Evolutionary conservation across 2,113 vertebrate species (phyloP).

Genomic region (Pseudorectes ferrugineus): DNA sequence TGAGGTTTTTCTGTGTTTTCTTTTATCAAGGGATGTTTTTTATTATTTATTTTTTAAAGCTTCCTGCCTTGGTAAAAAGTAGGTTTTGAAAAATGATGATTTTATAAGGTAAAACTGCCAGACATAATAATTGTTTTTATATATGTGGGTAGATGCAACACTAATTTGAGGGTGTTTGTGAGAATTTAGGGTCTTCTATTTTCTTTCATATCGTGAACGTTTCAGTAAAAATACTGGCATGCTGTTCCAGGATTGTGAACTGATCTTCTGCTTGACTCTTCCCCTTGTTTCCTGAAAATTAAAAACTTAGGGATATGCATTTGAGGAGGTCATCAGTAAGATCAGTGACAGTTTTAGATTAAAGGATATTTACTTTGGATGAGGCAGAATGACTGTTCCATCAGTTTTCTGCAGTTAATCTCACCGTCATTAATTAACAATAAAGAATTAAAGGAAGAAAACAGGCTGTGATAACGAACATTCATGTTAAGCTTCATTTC

Average conservation of each 20-base stretch:
- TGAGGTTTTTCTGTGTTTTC: neutral
- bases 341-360: neutral
- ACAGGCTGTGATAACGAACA: neutral
- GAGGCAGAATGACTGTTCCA: neutral
- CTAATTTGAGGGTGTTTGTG: neutral
- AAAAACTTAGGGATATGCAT: neutral
- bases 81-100: neutral
- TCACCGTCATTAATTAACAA: neutral
- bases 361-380: slow-evolving; percentile 17
- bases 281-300: neutral
- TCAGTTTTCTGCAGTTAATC: slow-evolving; percentile 18
- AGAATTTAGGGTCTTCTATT: neutral
- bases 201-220: neutral
- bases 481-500: neutral
- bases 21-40: neutral
- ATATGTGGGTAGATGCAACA: neutral
- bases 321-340: neutral
- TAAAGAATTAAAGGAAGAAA: slow-evolving; percentile 23
- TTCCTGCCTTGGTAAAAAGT: neutral
- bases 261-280: slow-evolving; percentile 7
- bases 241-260: neutral
- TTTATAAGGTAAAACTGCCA: neutral
- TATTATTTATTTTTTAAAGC: neutral
- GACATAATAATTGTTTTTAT: neutral
- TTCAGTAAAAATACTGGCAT: neutral